Conservation (phyloP, 2,113 vertebrate species). For the Anhinga rufa region DNA sequence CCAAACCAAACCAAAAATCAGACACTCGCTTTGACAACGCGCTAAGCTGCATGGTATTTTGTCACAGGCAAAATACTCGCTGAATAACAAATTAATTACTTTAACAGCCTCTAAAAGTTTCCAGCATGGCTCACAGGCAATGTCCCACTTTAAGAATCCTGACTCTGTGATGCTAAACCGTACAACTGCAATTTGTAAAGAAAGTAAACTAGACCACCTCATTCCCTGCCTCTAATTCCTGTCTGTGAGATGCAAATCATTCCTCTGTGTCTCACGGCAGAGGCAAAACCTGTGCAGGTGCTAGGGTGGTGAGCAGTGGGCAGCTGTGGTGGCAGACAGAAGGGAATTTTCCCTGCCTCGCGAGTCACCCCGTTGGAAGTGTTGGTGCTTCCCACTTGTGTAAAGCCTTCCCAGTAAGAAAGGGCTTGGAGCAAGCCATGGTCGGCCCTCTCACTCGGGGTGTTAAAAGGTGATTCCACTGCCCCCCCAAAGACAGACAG, state of each 20-base stretch:
- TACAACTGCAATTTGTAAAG: not conserved
- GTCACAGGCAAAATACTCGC: not conserved
- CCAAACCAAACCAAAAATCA: not conserved
- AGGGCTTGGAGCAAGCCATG: not conserved
- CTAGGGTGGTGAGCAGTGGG: not conserved
- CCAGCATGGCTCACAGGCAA: not conserved
- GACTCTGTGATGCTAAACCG: not conserved
- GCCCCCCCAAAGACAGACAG: not conserved
- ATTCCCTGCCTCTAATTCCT: not conserved
- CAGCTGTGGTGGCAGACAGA: not conserved
- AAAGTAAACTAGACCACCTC: not conserved
- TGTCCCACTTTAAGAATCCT: not conserved
- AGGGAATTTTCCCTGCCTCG: not conserved
- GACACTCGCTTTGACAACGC: not conserved
- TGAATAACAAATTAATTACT: not conserved
- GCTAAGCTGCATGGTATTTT: not conserved
- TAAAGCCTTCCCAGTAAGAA: not conserved
- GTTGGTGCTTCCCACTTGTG: not conserved
- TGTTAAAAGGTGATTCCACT: not conserved
- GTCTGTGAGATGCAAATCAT: not conserved
- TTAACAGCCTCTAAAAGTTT: not conserved
- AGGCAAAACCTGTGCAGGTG: not conserved
- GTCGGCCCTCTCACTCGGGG: not conserved
- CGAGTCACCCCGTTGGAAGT: not conserved
- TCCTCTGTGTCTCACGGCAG: not conserved